Conservation (phyloP, 2,113 vertebrate species). For the Anseranas semipalmata region DNA sequence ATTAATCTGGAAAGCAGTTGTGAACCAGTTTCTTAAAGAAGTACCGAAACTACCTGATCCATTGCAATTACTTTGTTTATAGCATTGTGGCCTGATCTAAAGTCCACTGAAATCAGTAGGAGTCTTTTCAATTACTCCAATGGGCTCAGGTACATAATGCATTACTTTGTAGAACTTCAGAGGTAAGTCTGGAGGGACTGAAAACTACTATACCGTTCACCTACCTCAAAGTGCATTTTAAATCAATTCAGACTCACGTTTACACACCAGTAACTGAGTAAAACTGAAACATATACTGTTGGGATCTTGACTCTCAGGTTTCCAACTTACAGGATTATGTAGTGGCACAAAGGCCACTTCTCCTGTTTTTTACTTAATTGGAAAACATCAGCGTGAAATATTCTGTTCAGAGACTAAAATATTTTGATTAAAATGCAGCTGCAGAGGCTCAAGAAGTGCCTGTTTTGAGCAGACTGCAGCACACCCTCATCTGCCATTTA, state of each 20-base stretch:
- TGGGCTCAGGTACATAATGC: constrained; percentile 40
- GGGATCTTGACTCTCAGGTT: not conserved
- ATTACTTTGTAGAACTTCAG: constrained; percentile 8
- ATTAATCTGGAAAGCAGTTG: not conserved
- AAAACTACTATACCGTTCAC: not conserved
- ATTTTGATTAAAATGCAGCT: not conserved
- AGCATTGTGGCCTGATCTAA: constrained; percentile 62
- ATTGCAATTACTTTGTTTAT: constrained; percentile 34
- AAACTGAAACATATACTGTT: not conserved
- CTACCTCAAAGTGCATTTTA: not conserved
- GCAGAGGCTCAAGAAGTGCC: not conserved
- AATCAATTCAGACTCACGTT: not conserved
- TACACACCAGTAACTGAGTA: not conserved
- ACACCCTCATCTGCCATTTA: not conserved
- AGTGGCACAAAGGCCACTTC: not conserved
- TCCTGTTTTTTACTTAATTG: not conserved
- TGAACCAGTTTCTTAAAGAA: not conserved
- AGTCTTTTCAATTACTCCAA: constrained; percentile 4
- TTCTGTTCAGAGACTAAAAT: not conserved
- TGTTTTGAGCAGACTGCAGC: not conserved
- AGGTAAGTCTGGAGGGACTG: constrained; percentile 52
- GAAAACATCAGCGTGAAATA: not conserved
- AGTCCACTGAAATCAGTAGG: constrained; percentile 33
- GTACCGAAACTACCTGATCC: not conserved
- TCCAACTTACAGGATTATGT: not conserved